A percentile compares a stretch with the other conserved stretches of the same genome.
Conservation (phyloP, 2,113 vertebrate genomes). For the Plestiodon gilberti region DNA sequence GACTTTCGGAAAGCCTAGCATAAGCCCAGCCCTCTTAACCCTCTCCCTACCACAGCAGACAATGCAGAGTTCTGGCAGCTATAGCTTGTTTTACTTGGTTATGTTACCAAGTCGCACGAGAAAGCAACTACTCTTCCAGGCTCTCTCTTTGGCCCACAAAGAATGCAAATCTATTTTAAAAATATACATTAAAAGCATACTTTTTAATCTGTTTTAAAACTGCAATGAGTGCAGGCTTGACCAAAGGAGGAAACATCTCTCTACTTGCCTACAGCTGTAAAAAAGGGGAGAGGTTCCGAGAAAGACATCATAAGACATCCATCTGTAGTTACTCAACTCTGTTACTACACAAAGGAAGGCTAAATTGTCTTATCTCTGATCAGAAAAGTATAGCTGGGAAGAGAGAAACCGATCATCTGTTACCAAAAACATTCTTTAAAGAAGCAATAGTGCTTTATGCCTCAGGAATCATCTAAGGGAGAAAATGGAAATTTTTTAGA, state of each 20-base stretch:
- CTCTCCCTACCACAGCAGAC: conserved; percentile 40
- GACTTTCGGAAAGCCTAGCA: conserved; percentile 44
- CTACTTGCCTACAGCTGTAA: background rate
- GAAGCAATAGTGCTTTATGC: background rate
- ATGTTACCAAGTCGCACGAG: background rate
- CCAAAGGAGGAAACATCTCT: conserved; percentile 33
- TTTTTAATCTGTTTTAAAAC: conserved; percentile 31
- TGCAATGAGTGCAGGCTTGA: conserved; percentile 16
- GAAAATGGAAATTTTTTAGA: background rate
- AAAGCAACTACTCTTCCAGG: background rate
- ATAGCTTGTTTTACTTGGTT: conserved; percentile 41
- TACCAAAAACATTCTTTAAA: background rate
- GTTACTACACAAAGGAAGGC: conserved; percentile 12
- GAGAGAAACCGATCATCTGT: conserved; percentile 11
- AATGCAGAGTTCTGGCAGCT: background rate
- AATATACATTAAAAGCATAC: background rate
- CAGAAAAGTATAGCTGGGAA: conserved; percentile 15
- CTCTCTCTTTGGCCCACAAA: background rate
- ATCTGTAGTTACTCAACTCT: background rate
- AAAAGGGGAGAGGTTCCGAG: conserved; percentile 6
- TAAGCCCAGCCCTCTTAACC: conserved; percentile 69
- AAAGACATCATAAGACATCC: background rate
- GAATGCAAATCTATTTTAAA: conserved; percentile 24
- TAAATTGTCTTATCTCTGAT: background rate
- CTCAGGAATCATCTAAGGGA: background rate